These are phyloP conservation scores for Centropus unirufus DNA, from an alignment of 2,113 vertebrate genomes.

Conservation along the genomic window DNA sequence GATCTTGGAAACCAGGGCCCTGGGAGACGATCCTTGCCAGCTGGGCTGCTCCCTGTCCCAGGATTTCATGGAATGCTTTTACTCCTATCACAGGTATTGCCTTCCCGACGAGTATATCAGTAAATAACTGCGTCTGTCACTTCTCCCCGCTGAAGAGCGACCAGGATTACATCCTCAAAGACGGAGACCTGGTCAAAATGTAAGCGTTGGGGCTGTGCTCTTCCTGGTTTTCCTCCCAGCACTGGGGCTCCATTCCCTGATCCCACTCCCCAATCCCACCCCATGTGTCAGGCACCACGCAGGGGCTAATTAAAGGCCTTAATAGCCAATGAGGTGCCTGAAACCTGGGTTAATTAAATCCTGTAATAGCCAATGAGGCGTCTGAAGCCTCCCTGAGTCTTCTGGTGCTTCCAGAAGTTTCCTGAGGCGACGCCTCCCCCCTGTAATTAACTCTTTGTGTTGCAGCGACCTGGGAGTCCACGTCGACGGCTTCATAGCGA, in stretches of 20 bases:
- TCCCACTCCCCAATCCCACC: not conserved
- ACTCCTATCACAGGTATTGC: conserved; percentile 84
- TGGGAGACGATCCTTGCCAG: too few relatives aligned
- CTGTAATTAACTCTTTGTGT: not conserved
- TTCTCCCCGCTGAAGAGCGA: conserved; percentile 98
- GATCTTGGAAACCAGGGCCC: too few relatives aligned
- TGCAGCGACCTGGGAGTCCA: conserved; percentile 93
- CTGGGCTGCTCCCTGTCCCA: too few relatives aligned
- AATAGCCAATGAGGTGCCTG: too few relatives aligned
- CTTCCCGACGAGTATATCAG: conserved; percentile 95
- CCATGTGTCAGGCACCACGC: not conserved
- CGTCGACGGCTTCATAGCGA: conserved; percentile 94
- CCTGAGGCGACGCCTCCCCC: too few relatives aligned
- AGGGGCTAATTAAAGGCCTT: too few relatives aligned
- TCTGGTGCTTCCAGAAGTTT: too few relatives aligned
- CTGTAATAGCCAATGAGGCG: too few relatives aligned
- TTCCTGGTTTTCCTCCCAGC: rapidly evolving
- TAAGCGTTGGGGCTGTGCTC: conserved; percentile 50
- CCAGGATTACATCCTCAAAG: conserved; percentile 91
- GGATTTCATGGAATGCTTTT: rapidly evolving
- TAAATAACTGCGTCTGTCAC: conserved; percentile 99
- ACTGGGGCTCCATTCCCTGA: not conserved
- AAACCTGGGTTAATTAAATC: not conserved
- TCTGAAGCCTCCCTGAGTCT: not conserved
- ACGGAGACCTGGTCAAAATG: conserved; percentile 96